Conservation (phyloP, 2,797 vertebrate genomes). For the Malacoctenus gilli region DNA sequence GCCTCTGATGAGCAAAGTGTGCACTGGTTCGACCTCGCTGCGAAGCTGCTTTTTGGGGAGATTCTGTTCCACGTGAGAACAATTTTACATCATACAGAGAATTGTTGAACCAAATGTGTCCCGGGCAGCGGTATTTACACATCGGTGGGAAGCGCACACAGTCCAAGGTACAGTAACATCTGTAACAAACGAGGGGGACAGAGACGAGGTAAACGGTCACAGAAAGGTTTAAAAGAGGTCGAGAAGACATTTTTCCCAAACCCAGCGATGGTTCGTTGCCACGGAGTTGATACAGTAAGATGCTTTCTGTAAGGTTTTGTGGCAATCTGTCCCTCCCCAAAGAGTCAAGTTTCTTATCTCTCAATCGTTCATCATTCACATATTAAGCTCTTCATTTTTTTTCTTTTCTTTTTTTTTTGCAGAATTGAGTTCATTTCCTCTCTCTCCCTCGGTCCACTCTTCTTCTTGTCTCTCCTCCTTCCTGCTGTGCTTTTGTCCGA, state of each 20-base stretch:
- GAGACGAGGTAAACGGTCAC: slow-evolving; percentile 41
- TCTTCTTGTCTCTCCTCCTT: slow-evolving; percentile 6
- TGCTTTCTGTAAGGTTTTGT: slow-evolving; percentile 34
- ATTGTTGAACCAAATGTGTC: slow-evolving; percentile 17
- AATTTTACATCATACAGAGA: slow-evolving; percentile 20
- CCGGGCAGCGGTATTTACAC: slow-evolving; percentile 52
- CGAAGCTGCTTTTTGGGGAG: slow-evolving; percentile 25
- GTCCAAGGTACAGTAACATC: slow-evolving; percentile 39
- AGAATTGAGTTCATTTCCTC: slow-evolving; percentile 11
- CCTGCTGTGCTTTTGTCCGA: slow-evolving; percentile 3
- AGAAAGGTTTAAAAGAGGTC: slow-evolving; percentile 46
- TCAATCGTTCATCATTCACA: slow-evolving; percentile 13
- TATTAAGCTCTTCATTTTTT: slow-evolving; percentile 18
- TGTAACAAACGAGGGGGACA: slow-evolving; percentile 32
- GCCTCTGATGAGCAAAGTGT: slow-evolving; percentile 14
- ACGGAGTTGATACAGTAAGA: slow-evolving; percentile 42
- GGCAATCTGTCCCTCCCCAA: slow-evolving; percentile 34
- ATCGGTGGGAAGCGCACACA: no score
- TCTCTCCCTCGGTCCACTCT: slow-evolving; percentile 1
- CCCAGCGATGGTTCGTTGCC: slow-evolving; percentile 25
- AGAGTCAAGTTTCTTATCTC: slow-evolving; percentile 37
- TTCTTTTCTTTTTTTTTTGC: not conserved
- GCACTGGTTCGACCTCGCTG: slow-evolving; percentile 9
- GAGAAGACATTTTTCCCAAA: slow-evolving; percentile 36
- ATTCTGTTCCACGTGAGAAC: slow-evolving; percentile 21